Base-by-base conservation (phyloP, 2,797 vertebrate species). In the Tapera naevia region DNA sequence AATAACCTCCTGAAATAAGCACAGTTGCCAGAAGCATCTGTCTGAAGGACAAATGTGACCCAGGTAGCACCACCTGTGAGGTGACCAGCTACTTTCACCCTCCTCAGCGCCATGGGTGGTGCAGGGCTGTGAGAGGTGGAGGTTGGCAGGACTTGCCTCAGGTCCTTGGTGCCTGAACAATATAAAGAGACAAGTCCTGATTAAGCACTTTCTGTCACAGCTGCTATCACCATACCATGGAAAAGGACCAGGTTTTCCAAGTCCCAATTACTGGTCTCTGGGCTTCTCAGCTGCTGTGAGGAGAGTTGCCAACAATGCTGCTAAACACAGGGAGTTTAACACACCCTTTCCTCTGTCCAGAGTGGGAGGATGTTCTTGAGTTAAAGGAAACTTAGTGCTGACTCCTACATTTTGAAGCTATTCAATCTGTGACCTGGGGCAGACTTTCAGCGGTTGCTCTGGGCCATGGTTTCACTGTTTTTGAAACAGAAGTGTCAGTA, bases 31-130 rank as follows among this genome's bases (percentile, higher is more conserved):
- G 80, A 21, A 92, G 8, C 2, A 0, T 46, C 17, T 75, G 19
- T 84, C 86, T 89, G 57, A 69, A 74, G 80, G 80, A 72, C 39
- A 74, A n/a, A 65, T 10, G 41, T 30, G n/a, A 80, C 61, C 45
- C 9, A 15, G 27, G 60, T 89, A 74, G 35, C 64, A 87, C 53
- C 46, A 80, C 32, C 2, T 24, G 16, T 74, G 61, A 0, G 2
- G 23, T 87, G 74, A 89, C 50, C 39, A 1, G 61, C 37, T 61
- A 71, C 50, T 13, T 57, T 73, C 61, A 46, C 50, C 18, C 41
- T 82, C 7, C 7, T 5, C 1, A 2, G 39, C 0, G 0, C 65
- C 1, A 0, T 1, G 5, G 8, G 48, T 37, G 7, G 50, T 67
- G 45, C 2, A 2, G 60, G 37, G 41, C 27, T 61, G 11, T 32